Evolutionary conservation across 1,140 invertebrate species (phyloP).

Genomic region (Atta colombica): DNA sequence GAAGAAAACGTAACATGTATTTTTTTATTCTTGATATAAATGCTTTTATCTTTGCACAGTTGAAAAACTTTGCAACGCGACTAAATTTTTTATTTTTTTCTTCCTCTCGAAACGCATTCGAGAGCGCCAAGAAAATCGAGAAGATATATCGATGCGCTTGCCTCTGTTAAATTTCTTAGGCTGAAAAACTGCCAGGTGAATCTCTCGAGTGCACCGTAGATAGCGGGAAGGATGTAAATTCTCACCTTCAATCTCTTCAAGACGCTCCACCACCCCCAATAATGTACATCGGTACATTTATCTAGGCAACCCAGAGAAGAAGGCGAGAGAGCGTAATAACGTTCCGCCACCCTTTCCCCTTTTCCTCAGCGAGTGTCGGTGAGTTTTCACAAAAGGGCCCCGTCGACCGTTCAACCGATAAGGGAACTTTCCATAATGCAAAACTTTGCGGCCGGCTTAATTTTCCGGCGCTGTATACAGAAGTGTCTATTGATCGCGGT

Average conservation of each 20-base stretch:
- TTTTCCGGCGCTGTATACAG: conserved; percentile 50
- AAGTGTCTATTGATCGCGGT: conserved; percentile 63
- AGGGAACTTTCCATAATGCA: conserved; percentile 58
- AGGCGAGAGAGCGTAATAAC: conserved; percentile 45
- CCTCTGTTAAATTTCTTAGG: conserved; percentile 41
- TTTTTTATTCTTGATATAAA: background rate
- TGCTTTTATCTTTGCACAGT: conserved; percentile 22
- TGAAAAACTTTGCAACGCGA: conserved; percentile 7
- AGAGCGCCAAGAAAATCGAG: background rate
- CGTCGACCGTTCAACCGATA: conserved; percentile 36
- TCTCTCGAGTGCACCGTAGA: conserved; percentile 35
- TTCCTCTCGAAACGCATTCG: background rate
- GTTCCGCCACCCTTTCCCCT: no score
- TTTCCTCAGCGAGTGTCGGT: background rate
- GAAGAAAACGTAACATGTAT: background rate
- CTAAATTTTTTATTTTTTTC: conserved; percentile 18
- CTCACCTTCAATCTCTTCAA: conserved; percentile 55
- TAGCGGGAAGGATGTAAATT: conserved; percentile 37
- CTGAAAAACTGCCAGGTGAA: conserved; percentile 31
- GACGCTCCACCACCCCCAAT: conserved; percentile 41
- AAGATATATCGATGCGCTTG: background rate
- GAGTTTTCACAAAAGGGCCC: conserved; percentile 38
- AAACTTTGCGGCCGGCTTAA: conserved; percentile 65
- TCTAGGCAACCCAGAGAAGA: conserved; percentile 11
- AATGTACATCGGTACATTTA: conserved; percentile 52